Percentiles rank a stretch among this genome's conserved stretches.
Evolutionary conservation across 1,140 invertebrate species (phyloP).

Genomic region (Ectropis grisescens): DNA sequence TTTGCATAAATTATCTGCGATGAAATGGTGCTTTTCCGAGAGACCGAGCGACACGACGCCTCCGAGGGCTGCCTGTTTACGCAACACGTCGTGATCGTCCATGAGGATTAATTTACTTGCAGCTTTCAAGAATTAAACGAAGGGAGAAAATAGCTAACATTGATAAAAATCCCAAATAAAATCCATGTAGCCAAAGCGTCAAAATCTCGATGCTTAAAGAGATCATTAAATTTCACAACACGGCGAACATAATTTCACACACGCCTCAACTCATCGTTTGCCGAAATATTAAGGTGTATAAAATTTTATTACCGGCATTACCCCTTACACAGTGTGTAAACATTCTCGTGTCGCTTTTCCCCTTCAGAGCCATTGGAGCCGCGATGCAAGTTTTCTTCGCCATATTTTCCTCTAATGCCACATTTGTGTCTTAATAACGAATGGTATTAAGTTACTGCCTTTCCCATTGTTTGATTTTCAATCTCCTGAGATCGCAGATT

Average conservation of each 20-base stretch:
- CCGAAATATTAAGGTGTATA: conserved; percentile 62
- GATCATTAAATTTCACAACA: too few relatives aligned
- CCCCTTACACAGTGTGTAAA: conserved; percentile 52
- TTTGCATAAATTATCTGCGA: conserved; percentile 63
- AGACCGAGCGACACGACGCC: conserved; percentile 15
- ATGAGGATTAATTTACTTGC: conserved; percentile 37
- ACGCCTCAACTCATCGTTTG: conserved; percentile 58
- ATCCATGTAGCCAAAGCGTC: too few relatives aligned
- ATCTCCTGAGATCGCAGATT: conserved; percentile 42
- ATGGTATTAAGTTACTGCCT: conserved; percentile 49
- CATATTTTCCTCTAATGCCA: conserved; percentile 56
- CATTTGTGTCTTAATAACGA: conserved; percentile 59
- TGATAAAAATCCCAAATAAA: too few relatives aligned
- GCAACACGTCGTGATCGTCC: conserved; percentile 31
- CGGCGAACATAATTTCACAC: conserved; percentile 55
- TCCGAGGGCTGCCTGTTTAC: conserved; percentile 36
- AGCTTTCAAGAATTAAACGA: conserved; percentile 22
- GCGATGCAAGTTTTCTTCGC: conserved; percentile 27
- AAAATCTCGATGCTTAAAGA: too few relatives aligned
- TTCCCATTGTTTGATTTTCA: conserved; percentile 56
- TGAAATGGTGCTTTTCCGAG: conserved; percentile 30
- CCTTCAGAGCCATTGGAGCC: conserved; percentile 7
- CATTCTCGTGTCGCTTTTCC: conserved; percentile 50
- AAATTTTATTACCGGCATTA: conserved; percentile 63
- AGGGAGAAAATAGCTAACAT: not conserved